Evolutionary conservation across 2,888 invertebrate genomes (phyloP), one percentile per base, ranked within the genome.

Genomic region (Xanthia togata): DNA sequence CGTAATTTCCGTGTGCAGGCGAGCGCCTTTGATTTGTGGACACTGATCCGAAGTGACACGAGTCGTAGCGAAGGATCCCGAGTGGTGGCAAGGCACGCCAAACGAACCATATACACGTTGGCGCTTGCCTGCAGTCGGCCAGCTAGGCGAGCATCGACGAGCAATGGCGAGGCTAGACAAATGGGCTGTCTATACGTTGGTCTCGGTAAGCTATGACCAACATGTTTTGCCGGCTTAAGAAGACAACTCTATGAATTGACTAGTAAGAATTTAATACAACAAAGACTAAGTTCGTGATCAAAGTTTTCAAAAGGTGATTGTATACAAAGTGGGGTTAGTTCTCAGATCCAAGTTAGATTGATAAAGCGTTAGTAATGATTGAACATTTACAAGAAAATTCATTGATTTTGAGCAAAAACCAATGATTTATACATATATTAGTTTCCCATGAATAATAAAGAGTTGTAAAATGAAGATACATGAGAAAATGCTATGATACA

Each of bases 351-450:
- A 68, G 70, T 84, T 82, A 78, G 53, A 74, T 65, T 78, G 64
- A 79, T 53, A 55, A 85, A 85, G 85, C 83, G 59, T 85, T 88
- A 87, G 47, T 76, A 68, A 79, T 81, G 81, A 86, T 79, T 86
- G 87, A 87, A 78, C 71, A 6, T 82, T 87, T 84, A 89, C 85
- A 90, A 77, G 78, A 86, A 88, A 84, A 78, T 44, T 55, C 17
- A 71, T 79, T 47, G 82, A 68, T 64, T 80, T 68, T 72, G 14
- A 55, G 38, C 67, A 72, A 82, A 81, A 70, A 82, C 53, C 53
- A 80, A 26, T 57, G 57, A 65, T 73, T 65, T 69, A 81, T 53
- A 81, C 44, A n/a, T n/a, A n/a, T n/a, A n/a, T n/a, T n/a, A 47
- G 4, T 50, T 31, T 68, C 47, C 12, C 35, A 55, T 73, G 64